Percentiles rank a stretch among this genome's conserved stretches.
phyloP scores from a whole-genome alignment of 35 echinoderm and acorn worm species.

The Ophioderma brevispina region DNA sequence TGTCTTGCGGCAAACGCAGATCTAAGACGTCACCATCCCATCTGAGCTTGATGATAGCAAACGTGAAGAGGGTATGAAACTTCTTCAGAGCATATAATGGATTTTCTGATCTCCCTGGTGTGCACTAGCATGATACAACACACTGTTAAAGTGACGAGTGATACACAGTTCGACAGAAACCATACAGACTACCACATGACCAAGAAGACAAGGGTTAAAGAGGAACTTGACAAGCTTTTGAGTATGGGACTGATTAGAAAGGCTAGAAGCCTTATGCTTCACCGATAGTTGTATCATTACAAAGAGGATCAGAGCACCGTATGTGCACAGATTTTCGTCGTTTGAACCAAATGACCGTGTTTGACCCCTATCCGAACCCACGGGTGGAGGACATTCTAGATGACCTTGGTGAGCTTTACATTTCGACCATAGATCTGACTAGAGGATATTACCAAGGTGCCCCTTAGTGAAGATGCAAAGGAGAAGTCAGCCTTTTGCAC shows the following conservation, averaged over 20 bases:
- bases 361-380: constrained; percentile 65
- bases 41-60: no score
- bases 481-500: constrained; percentile 56
- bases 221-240: constrained; percentile 40
- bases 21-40: not conserved
- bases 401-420: constrained; percentile 26
- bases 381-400: constrained; percentile 43
- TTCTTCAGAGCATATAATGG: not conserved
- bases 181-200: not conserved
- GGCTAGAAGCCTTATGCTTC: constrained; percentile 53
- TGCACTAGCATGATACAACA: no score
- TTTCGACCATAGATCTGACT: constrained; percentile 59
- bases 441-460: constrained; percentile 58
- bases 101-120: no score
- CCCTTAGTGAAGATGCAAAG: constrained; percentile 17
- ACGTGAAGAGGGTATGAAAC: no score
- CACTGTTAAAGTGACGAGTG: no score
- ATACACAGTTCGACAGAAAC: no score
- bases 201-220: no score
- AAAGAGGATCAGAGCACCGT: constrained; percentile 24
- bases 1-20: not conserved
- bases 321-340: constrained; percentile 34
- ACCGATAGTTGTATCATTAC: constrained; percentile 54
- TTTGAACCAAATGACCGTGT: constrained; percentile 45
- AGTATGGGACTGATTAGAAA: not conserved